Conservation (phyloP, 2,113 vertebrate species). For the Megaceryle maxima region DNA sequence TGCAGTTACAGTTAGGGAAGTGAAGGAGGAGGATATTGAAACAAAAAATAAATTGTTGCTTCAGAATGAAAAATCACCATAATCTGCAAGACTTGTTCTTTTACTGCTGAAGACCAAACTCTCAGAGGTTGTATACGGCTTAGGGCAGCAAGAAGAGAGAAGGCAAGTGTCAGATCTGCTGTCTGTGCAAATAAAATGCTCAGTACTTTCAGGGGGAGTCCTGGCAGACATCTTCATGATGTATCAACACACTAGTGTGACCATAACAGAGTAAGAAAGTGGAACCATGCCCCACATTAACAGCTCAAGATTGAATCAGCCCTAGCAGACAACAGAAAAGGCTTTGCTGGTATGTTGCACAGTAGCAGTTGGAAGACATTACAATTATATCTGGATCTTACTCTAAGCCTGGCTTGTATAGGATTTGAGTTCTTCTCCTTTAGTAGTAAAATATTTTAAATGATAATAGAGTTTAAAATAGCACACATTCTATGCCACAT, state of each 20-base stretch:
- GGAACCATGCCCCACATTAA: neutral
- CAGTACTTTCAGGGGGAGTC: accelerated
- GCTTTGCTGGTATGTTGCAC: neutral
- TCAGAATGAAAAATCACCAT: neutral
- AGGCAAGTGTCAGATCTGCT: neutral
- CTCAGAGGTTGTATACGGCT: neutral
- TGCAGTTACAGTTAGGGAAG: neutral
- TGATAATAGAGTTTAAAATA: neutral
- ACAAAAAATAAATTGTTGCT: neutral
- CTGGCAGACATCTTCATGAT: neutral
- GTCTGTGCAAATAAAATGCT: neutral
- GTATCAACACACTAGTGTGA: neutral
- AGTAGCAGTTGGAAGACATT: neutral
- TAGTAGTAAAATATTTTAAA: neutral
- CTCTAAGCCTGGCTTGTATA: neutral
- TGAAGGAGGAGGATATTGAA: neutral
- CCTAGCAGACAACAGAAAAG: neutral
- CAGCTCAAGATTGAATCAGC: neutral
- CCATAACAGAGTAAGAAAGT: neutral
- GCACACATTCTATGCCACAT: neutral
- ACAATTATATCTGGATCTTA: neutral
- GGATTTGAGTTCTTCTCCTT: neutral
- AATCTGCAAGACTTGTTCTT: neutral
- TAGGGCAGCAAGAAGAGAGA: neutral
- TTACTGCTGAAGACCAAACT: neutral